phyloP scores from a whole-genome alignment of 2,797 vertebrate genomes.

The Sebastes melanostomus region DNA sequence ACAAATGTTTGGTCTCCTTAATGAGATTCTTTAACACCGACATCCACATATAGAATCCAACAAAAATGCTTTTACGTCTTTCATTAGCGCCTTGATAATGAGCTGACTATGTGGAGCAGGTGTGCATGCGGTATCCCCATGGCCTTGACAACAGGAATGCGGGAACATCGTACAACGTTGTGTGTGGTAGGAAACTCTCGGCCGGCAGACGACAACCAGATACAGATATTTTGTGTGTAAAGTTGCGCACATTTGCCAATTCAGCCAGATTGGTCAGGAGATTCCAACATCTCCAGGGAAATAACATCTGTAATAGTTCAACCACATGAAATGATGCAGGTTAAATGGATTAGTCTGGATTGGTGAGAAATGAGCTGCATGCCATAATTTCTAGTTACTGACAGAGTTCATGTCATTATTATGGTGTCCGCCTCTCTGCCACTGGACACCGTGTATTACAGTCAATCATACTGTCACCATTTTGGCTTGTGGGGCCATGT shows the following conservation, averaged over 20 bases:
- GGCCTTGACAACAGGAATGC: not conserved
- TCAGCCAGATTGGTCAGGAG: slow-evolving; percentile 5
- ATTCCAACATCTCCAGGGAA: not conserved
- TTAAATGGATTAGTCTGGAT: not conserved
- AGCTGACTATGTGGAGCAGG: slow-evolving; percentile 16
- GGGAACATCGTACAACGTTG: not conserved
- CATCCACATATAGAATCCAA: not conserved
- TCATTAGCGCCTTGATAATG: not conserved
- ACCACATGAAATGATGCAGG: not conserved
- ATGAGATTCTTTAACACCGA: slow-evolving; percentile 7
- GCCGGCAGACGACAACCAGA: not conserved
- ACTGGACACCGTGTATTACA: not conserved
- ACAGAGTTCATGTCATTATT: not conserved
- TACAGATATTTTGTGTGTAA: not conserved
- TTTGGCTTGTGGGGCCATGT: not conserved
- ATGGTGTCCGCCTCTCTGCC: not conserved
- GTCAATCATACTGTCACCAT: slow-evolving; percentile 7
- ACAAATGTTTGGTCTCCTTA: slow-evolving; percentile 52
- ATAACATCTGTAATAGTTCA: not conserved
- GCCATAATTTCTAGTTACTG: not conserved
- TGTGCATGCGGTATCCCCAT: not conserved
- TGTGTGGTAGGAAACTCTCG: not conserved
- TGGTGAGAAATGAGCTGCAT: not conserved
- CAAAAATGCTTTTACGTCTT: not conserved
- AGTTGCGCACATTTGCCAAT: not conserved